Base-by-base conservation (phyloP, 1,140 invertebrate genomes). In the Drosophila ficusphila region DNA sequence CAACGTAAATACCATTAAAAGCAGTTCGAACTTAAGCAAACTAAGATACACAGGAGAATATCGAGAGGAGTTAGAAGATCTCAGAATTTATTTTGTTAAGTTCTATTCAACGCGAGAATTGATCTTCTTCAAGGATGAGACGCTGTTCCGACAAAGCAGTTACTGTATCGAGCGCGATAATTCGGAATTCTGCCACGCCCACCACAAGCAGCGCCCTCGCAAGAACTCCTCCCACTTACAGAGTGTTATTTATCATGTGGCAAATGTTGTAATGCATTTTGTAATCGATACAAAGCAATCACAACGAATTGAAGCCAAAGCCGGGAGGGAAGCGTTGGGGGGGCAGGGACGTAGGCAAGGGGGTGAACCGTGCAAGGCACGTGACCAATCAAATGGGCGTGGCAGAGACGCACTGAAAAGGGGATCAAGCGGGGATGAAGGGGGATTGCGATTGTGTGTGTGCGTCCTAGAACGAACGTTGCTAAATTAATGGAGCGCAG, bases 231-330 rank as follows among this genome's bases (percentile, higher is more conserved):
- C 34, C 47, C 77, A 54, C 48, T 79, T 68, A 44, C 36, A n/a
- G 54, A 21, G 49, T 79, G 72, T 81, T 86, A 85, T 85, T 81
- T 85, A 86, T 86, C 81, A 79, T 86, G 81, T 86, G 79, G 71
- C 61, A 76, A 67, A 76, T 79, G 76, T 86, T 86, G 72, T 86
- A 85, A 85, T 86, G 81, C 81, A 85, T 88, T 86, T 86, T 88
- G 81, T 86, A 86, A 86, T 86, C 81, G 82, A 86, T 86, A 86
- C 81, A 86, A 81, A 81, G 76, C 77, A 86, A 86, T 86, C 81
- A 88, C 61, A 86, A 76, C 67, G 76, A 85, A 85, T 85, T 72
- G 71, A 76, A 69, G 79, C 56, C 71, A 36, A 73, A 38, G 44
- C 53, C 23, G 16, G 29, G 19, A 19, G 25, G 41, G 3, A n/a